Evolutionary conservation across 2,797 vertebrate species (phyloP).

Genomic region (Siniperca undulata): DNA sequence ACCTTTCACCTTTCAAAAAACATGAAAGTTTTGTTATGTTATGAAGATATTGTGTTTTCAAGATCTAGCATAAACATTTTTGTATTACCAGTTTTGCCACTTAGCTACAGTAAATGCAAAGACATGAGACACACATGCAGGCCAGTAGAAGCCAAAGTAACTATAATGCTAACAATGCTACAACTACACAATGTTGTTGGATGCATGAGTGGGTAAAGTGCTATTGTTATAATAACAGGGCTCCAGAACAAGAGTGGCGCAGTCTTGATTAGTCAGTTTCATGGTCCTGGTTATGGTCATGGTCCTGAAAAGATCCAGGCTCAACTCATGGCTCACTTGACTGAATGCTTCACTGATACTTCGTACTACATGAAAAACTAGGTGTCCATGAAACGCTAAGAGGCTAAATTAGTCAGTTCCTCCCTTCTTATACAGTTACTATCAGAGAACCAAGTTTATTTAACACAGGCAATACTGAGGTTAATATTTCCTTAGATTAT

Average conservation of each 20-base stretch:
- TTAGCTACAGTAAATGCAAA: not conserved
- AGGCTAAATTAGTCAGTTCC: slow-evolving; percentile 4
- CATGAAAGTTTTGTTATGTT: not conserved
- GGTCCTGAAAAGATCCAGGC: slow-evolving; percentile 14
- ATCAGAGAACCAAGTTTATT: not conserved
- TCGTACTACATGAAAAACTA: slow-evolving; percentile 3
- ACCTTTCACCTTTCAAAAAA: not conserved
- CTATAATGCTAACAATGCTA: not conserved
- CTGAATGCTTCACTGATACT: slow-evolving; percentile 10
- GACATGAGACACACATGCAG: no score
- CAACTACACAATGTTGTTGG: not conserved
- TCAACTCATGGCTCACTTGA: not conserved
- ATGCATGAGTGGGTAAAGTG: not conserved
- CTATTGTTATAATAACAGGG: not conserved
- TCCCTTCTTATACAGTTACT: not conserved
- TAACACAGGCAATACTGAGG: not conserved
- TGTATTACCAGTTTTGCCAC: not conserved
- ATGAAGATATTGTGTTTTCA: not conserved
- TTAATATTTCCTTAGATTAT: slow-evolving; percentile 23
- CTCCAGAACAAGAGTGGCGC: not conserved
- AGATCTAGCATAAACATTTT: not conserved
- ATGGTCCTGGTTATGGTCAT: not conserved
- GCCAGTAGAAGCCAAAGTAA: not conserved
- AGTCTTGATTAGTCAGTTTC: not conserved
- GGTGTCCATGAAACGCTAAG: not conserved